A percentile compares a stretch with the other conserved stretches of the same genome.
phyloP scores from a whole-genome alignment of 2,113 vertebrate species.

The Lutjanus erythropterus region DNA sequence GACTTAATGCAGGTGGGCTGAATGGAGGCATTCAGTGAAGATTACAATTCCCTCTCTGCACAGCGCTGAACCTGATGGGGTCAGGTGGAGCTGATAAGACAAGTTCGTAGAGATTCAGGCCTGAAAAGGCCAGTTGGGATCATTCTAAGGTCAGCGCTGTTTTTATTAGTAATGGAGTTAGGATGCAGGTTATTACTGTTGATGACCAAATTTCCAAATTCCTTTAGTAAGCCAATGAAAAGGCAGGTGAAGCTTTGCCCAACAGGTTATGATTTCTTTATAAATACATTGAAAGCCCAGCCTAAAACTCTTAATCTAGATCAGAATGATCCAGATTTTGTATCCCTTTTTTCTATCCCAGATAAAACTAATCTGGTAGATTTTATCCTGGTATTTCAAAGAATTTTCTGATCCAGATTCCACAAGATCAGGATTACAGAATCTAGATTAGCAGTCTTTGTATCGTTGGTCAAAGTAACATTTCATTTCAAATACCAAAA shows the following conservation, averaged over 20 bases:
- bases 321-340: too few relatives aligned
- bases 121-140: neutral
- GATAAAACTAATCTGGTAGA: too few relatives aligned
- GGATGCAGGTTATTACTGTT: neutral
- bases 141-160: neutral
- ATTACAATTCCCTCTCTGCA: constrained; percentile 37
- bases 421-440: too few relatives aligned
- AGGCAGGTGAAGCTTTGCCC: neutral
- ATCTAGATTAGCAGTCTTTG: too few relatives aligned
- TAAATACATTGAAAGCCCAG: neutral
- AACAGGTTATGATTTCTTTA: constrained; percentile 1
- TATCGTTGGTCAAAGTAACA: too few relatives aligned
- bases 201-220: neutral
- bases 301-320: too few relatives aligned
- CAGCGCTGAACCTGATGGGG: constrained; percentile 11
- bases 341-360: too few relatives aligned
- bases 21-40: constrained; percentile 63
- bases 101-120: constrained; percentile 2
- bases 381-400: too few relatives aligned
- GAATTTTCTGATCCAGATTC: too few relatives aligned
- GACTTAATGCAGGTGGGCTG: constrained; percentile 54
- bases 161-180: neutral
- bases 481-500: too few relatives aligned
- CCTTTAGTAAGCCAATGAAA: neutral
- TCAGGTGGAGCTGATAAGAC: constrained; percentile 21